Base-by-base conservation (phyloP, 2,888 invertebrate species). In the Onchidella celtica region DNA sequence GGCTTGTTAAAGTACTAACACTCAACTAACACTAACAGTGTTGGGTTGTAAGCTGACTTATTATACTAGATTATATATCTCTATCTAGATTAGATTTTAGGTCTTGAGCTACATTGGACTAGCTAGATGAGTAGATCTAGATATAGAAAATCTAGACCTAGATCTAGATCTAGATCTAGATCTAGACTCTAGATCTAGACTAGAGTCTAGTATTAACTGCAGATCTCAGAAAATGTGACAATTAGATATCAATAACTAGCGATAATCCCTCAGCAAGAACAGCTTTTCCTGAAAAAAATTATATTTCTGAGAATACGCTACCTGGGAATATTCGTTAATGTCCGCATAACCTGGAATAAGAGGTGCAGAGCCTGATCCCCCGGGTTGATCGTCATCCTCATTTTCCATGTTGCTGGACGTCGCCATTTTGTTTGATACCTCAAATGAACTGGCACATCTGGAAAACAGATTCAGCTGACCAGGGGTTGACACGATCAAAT, bases 271-370 rank as follows among this genome's bases (percentile, higher is more conserved):
- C n/a, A n/a, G n/a, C n/a, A n/a, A n/a, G n/a, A n/a, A n/a, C n/a
- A n/a, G n/a, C n/a, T n/a, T n/a, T n/a, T n/a, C n/a, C n/a, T n/a
- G n/a, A n/a, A n/a, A n/a, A n/a, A n/a, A n/a, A n/a, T n/a, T n/a
- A n/a, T 73, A n/a, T 14, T 59, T n/a, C 27, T 79, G 27, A 32
- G 6, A 68, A 17, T 79, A 32, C 55, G 21, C 59, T 61, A 84
- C 84, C 84, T 84, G 84, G 17, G 84, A 81, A 55, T 74, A 81
- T 24, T 81, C 81, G 24, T 79, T 84, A 59, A 84, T 65, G 47
- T 81, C 73, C 61, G 76, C 11, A 59, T 29, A 78, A 9, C 81
- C 84, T 14, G 84, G 75, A 27, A 84, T 59, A n/a, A 79, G 17
- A 0, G 65, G 34, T n/a, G 57, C 6, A 6, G 61, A 32, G 3